phyloP scores from a whole-genome alignment of 2,797 vertebrate genomes.

The Adelosebastes latens region DNA sequence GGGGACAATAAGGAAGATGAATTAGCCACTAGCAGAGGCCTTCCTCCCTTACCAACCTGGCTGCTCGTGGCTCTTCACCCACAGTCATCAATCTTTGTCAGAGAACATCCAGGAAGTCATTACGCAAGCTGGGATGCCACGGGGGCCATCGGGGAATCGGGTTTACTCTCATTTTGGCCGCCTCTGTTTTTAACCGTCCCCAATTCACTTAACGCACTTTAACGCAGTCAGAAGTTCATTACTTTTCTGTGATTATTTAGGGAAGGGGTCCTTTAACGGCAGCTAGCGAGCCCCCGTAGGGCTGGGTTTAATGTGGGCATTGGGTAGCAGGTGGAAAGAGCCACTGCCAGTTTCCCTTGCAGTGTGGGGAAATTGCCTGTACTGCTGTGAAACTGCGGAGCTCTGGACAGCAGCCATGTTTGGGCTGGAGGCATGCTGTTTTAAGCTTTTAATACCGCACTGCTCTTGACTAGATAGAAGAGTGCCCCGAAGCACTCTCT shows the following conservation, averaged over 20 bases:
- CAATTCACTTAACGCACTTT: constrained; percentile 45
- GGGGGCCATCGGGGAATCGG: constrained; percentile 53
- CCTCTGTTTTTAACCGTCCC: constrained; percentile 37
- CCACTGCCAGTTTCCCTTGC: constrained; percentile 80
- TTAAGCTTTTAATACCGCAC: constrained; percentile 78
- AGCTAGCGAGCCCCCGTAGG: constrained; percentile 53
- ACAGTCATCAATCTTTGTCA: constrained; percentile 87
- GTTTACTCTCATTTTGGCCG: constrained; percentile 38
- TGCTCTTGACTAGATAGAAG: constrained; percentile 78
- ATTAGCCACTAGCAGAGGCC: constrained; percentile 79
- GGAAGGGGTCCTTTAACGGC: constrained; percentile 33
- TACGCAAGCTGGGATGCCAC: constrained; percentile 64
- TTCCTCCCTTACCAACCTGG: constrained; percentile 69
- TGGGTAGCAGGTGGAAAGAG: constrained; percentile 82
- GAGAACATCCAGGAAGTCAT: constrained; percentile 77
- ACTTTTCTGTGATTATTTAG: constrained; percentile 52
- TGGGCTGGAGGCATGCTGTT: constrained; percentile 73
- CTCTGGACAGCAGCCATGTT: constrained; percentile 78
- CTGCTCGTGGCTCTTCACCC: constrained; percentile 68
- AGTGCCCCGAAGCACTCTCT: constrained; percentile 58
- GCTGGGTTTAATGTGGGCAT: constrained; percentile 60
- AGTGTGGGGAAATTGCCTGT: constrained; percentile 75
- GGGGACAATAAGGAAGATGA: constrained; percentile 84
- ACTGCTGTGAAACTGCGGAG: constrained; percentile 73
- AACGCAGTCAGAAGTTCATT: constrained; percentile 43